Evolutionary conservation across 2,888 invertebrate species (phyloP).

Genomic region (Polymixis lichenea): DNA sequence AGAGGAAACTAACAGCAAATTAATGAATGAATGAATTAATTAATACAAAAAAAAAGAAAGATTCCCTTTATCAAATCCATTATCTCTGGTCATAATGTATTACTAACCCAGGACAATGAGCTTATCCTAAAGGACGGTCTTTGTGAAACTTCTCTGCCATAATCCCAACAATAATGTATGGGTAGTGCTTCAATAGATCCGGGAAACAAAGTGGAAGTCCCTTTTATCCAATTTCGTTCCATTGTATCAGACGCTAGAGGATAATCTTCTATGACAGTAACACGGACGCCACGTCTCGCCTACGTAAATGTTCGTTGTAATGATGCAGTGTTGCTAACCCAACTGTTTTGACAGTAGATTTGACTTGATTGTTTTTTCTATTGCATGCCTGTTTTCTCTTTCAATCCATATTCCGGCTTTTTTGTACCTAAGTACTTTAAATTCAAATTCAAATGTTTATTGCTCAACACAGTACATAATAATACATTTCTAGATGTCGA

Average conservation of each 20-base stretch:
- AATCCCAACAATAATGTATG: slow-evolving; percentile 52
- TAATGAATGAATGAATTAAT: slow-evolving; percentile 32
- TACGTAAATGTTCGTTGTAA: background rate
- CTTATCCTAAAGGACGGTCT: slow-evolving; percentile 47
- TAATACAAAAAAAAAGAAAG: slow-evolving; percentile 5
- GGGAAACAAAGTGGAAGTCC: slow-evolving; percentile 41
- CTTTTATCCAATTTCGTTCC: slow-evolving; percentile 58
- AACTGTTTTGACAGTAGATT: background rate
- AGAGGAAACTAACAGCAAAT: background rate
- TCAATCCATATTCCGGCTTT: too few species aligned
- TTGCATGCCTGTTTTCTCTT: too few species aligned
- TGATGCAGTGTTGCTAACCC: background rate
- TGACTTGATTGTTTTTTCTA: background rate
- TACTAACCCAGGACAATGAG: slow-evolving; percentile 50
- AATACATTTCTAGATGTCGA: too few species aligned
- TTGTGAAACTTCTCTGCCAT: slow-evolving; percentile 45
- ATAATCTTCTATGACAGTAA: slow-evolving; percentile 48
- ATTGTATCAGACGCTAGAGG: slow-evolving; percentile 45
- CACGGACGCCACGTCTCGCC: background rate
- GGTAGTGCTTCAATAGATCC: slow-evolving; percentile 31
- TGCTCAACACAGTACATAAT: too few species aligned
- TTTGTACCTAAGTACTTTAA: too few species aligned
- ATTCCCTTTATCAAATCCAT: slow-evolving; percentile 15
- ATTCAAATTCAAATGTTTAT: too few species aligned
- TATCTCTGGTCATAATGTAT: slow-evolving; percentile 31